These are phyloP conservation scores for Standfussiana lucernea DNA, from an alignment of 2,888 invertebrate genomes.

Conservation along the genomic window DNA sequence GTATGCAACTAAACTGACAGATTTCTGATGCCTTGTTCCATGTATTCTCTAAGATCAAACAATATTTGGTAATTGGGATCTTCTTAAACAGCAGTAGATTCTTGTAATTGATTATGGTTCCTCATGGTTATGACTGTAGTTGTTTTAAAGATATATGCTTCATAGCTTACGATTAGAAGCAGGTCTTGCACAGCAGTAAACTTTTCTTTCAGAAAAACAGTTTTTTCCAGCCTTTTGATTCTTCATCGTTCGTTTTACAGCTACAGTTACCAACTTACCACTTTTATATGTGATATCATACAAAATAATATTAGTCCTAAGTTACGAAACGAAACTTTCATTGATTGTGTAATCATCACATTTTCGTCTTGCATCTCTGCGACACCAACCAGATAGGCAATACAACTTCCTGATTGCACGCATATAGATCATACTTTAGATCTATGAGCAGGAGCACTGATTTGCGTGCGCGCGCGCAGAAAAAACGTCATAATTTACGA, in stretches of 20 bases:
- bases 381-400: constrained; percentile 47
- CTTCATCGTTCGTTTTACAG: not conserved
- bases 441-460: constrained; percentile 68
- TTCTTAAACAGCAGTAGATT: not conserved
- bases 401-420: not conserved
- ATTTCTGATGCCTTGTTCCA: not conserved
- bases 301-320: not conserved
- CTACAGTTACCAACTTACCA: not conserved
- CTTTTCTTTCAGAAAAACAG: not conserved
- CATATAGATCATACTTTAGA: constrained; percentile 31
- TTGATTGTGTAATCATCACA: not conserved
- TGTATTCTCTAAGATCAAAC: not conserved
- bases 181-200: not conserved
- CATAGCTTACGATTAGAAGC: not conserved
- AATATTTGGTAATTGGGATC: not conserved
- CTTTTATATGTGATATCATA: not conserved
- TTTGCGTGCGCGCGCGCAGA: constrained; percentile 84
- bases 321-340: not conserved
- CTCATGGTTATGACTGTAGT: not conserved
- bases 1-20: not conserved
- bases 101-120: not conserved
- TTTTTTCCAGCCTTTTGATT: not conserved
- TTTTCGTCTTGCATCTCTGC: constrained; percentile 37
- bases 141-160: not conserved
- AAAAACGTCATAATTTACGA: constrained; percentile 84